Conservation (phyloP, 1,140 invertebrate genomes). For the Matsumurasca onukii region DNA sequence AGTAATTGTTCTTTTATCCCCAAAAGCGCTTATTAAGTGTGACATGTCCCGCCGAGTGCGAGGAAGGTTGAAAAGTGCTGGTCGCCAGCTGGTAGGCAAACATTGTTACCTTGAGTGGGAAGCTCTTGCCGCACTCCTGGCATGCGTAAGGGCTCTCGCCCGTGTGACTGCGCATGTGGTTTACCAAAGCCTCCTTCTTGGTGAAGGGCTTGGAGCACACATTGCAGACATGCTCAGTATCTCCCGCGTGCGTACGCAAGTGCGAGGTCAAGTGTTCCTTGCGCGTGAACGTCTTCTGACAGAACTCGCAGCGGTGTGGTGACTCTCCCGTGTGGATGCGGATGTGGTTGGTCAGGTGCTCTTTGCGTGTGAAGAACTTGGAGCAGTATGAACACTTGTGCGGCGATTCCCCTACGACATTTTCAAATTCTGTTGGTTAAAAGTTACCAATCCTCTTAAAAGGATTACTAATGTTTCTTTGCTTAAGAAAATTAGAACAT, state of each 20-base stretch:
- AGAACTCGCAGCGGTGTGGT: constrained; percentile 73
- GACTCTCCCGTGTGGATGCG: constrained; percentile 70
- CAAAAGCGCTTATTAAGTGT: no score
- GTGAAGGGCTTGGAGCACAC: constrained; percentile 85
- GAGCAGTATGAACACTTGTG: constrained; percentile 80
- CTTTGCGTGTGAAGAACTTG: constrained; percentile 82
- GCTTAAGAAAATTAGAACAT: no score
- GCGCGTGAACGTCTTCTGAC: constrained; percentile 75
- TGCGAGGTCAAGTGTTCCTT: constrained; percentile 80
- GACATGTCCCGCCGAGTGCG: no score
- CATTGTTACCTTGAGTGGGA: constrained; percentile 68
- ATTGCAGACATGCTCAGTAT: constrained; percentile 79
- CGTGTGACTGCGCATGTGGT: constrained; percentile 82
- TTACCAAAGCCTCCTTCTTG: constrained; percentile 76
- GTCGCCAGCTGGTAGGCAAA: no score
- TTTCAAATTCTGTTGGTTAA: constrained; percentile 40
- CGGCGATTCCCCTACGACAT: constrained; percentile 53
- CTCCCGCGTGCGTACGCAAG: constrained; percentile 84
- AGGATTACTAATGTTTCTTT: no score
- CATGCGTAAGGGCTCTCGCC: constrained; percentile 84
- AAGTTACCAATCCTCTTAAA: no score
- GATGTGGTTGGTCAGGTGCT: constrained; percentile 76
- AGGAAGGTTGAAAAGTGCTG: no score
- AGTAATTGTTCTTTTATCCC: no score
- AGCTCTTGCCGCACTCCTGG: constrained; percentile 94